Conservation (phyloP, 2,113 vertebrate species). For the Corynorhinus townsendii region DNA sequence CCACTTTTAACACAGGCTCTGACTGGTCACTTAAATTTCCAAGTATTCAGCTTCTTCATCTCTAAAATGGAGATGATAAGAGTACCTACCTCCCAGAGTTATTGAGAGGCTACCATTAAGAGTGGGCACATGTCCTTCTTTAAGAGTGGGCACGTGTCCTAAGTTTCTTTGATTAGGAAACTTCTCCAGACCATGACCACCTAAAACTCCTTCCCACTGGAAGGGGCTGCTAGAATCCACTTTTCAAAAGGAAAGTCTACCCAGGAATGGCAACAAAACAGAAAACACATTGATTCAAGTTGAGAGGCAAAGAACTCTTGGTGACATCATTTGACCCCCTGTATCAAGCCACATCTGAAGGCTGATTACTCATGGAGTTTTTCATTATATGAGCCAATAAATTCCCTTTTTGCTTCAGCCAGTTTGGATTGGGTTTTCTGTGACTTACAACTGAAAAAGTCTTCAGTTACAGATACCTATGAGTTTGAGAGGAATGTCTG, state of each 20-base stretch:
- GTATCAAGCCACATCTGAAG: constrained; percentile 43
- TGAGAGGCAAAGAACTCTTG: not conserved
- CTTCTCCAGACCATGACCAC: not conserved
- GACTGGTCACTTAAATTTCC: not conserved
- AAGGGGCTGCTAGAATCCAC: not conserved
- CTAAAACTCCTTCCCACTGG: not conserved
- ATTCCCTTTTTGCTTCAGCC: constrained; percentile 45
- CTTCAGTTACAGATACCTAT: constrained; percentile 32
- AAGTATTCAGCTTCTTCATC: not conserved
- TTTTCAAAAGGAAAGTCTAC: not conserved
- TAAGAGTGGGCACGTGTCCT: not conserved
- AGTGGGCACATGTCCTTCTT: not conserved
- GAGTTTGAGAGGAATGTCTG: constrained; percentile 10
- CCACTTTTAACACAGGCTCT: not conserved
- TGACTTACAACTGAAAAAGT: constrained; percentile 35
- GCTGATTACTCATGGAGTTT: constrained; percentile 36
- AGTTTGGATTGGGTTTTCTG: constrained; percentile 39
- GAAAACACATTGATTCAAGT: not conserved
- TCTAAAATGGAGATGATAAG: not conserved
- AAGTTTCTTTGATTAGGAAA: not conserved
- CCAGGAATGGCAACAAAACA: not conserved
- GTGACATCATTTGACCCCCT: constrained; percentile 46
- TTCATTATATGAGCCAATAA: constrained; percentile 48
- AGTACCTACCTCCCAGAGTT: not conserved
- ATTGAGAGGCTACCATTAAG: not conserved